Conservation (phyloP, 2,797 vertebrate genomes). For the Borostomias antarcticus region DNA sequence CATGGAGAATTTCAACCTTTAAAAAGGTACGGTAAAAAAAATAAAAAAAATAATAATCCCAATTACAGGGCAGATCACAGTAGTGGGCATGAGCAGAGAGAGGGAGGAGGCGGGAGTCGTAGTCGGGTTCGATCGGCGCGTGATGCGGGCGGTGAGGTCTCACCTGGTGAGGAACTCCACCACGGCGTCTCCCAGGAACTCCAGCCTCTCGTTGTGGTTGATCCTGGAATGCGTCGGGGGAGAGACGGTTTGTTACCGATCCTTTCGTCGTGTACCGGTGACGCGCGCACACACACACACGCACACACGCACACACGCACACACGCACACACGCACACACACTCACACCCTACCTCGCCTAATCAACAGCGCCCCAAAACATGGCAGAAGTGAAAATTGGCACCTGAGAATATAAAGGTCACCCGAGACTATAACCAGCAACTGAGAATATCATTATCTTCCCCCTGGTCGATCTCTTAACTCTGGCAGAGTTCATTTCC, state of each 20-base stretch:
- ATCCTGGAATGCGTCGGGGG: conserved; percentile 78
- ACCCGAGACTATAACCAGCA: no score
- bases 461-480: no score
- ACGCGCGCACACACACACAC: conserved; percentile 1
- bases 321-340: background rate
- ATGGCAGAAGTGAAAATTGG: no score
- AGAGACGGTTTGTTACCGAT: conserved; percentile 8
- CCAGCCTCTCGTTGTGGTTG: conserved; percentile 97
- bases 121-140: conserved; percentile 58
- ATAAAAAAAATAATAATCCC: no score
- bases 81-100: background rate
- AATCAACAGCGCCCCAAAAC: no score
- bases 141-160: conserved; percentile 59
- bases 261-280: background rate
- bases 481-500: conserved; percentile 64
- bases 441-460: no score
- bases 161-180: conserved; percentile 99
- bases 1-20: conserved; percentile 65
- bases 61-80: conserved; percentile 14
- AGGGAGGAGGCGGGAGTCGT: conserved; percentile 27
- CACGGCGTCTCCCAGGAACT: conserved; percentile 98
- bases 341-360: conserved; percentile 3
- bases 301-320: background rate
- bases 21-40: conserved; percentile 34
- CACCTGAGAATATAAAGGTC: no score